Base-by-base conservation (phyloP, 1,140 invertebrate species). In the Brachionus manjavacas region DNA sequence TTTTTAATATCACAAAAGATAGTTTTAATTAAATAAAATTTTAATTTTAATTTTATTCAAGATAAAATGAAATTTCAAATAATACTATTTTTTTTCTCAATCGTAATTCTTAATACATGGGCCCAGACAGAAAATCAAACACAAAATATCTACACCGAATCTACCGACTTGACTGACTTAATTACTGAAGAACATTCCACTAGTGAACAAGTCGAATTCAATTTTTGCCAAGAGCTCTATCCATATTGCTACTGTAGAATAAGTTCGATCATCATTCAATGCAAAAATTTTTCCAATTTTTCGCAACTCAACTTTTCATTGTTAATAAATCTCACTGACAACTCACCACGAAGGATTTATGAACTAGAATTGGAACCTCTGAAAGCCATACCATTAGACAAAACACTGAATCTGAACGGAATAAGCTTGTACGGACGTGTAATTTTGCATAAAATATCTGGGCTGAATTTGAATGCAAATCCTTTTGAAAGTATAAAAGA, bases 221-320 rank as follows among this genome's bases (percentile, higher is more conserved):
- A 74, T n/a, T 74, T 8, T 74, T 76, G 72, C 28, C 12, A 52
- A 76, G 72, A 76, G 25, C 25, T 76, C 9, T 46, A 20, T 49
- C 72, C 72, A 23, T 76, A 28, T 76, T 76, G 72, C 28, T 35
- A 0, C 12, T 76, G 72, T 28, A 6, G 12, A 25, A 25, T 49
- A 76, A 76, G 72, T 31, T 7, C 31, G 1, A 49, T 49, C 6
- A 49, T 76, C 12, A 25, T 76, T 14, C n/a, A 76, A 46, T 76
- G 72, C 52, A 31, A 7, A 49, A 76, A 76, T 25, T 76, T 76
- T 49, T 20, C 41, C 41, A 14, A 49, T 9, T 76, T 76, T 49
- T 49, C 41, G 7, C n/a, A 76, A n/a, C 43, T 76, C 25, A 35
- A 76, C n/a, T 76, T 76, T 76, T 25, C 72, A 25, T 11, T 76